Evolutionary conservation across 2,888 invertebrate genomes (phyloP).

Genomic region (Stomorhina lunata): DNA sequence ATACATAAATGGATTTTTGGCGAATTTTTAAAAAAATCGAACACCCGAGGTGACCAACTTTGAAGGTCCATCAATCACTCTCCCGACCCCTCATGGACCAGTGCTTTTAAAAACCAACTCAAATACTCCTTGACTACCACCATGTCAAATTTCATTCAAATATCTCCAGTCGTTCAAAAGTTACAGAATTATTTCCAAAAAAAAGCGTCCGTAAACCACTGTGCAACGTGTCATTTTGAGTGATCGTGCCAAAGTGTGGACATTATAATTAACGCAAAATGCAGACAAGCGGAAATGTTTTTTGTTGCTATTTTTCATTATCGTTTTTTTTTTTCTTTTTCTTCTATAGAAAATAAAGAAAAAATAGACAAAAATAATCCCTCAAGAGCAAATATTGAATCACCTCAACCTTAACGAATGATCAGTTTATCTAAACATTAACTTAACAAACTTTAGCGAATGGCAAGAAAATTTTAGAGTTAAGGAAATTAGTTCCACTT

Average conservation of each 20-base stretch:
- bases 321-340: conserved; percentile 15
- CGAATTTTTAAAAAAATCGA: too few relatives aligned
- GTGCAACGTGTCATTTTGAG: conserved; percentile 72
- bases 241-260: conserved; percentile 72
- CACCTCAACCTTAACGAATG: not conserved
- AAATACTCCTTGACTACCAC: too few relatives aligned
- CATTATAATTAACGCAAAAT: conserved; percentile 74
- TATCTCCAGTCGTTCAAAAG: too few relatives aligned
- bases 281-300: conserved; percentile 66
- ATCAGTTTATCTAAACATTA: conserved; percentile 34
- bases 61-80: too few relatives aligned
- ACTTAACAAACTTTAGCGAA: conserved; percentile 9
- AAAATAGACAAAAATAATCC: conserved; percentile 8
- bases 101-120: too few relatives aligned
- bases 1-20: too few relatives aligned
- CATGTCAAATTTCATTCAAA: too few relatives aligned
- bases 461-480: conserved; percentile 20
- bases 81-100: too few relatives aligned
- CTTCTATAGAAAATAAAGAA: not conserved
- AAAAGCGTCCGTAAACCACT: not conserved
- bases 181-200: too few relatives aligned
- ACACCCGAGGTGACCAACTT: too few relatives aligned
- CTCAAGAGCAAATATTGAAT: not conserved
- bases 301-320: conserved; percentile 36
- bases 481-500: conserved; percentile 56